These are phyloP conservation scores for Mechanitis mazaeus DNA, from an alignment of 2,888 invertebrate genomes.

Conservation along the genomic window DNA sequence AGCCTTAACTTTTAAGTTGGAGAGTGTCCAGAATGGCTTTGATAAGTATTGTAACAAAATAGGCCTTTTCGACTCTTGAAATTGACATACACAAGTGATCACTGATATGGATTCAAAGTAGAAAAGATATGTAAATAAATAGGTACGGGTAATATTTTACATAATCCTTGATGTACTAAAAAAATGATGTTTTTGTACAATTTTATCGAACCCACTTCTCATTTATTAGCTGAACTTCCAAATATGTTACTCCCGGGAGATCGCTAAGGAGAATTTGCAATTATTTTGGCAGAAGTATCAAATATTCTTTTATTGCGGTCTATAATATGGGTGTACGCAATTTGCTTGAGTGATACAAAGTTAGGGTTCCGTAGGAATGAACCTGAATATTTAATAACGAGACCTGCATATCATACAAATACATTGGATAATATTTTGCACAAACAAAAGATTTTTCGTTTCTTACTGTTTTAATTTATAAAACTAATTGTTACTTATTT, in stretches of 20 bases:
- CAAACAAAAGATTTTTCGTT: no score
- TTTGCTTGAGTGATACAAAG: conserved; percentile 35
- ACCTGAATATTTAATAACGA: neutral
- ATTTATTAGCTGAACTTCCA: neutral
- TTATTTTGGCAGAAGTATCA: conserved; percentile 39
- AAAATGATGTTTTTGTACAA: no score
- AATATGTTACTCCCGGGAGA: neutral
- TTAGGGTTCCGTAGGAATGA: conserved; percentile 17
- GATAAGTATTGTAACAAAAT: no score
- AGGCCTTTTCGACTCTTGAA: no score
- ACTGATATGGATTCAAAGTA: no score
- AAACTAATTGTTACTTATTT: no score
- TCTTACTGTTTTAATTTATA: no score
- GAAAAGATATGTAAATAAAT: no score
- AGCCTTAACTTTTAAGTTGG: no score
- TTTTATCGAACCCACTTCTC: no score
- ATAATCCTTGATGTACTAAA: conserved; percentile 1
- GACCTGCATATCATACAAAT: conserved; percentile 4
- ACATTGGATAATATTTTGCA: neutral
- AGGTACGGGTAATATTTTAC: neutral
- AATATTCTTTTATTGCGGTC: conserved; percentile 43
- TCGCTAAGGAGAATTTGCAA: conserved; percentile 27
- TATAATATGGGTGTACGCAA: conserved; percentile 34
- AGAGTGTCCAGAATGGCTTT: no score
- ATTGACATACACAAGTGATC: no score